Percentiles rank a stretch among this genome's conserved stretches.
Conservation (phyloP, 1,140 invertebrate genomes). For the Brachionus rotundiformis region DNA sequence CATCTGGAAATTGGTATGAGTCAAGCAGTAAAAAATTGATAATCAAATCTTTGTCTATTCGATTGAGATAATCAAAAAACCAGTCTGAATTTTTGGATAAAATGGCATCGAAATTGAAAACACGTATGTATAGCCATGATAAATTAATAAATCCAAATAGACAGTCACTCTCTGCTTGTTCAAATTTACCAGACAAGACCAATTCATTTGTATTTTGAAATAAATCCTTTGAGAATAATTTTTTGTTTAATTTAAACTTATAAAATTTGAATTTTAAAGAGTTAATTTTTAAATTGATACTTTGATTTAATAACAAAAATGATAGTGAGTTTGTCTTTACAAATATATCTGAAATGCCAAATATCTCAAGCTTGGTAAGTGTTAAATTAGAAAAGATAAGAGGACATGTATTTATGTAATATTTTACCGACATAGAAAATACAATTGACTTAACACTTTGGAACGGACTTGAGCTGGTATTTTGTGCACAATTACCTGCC, state of each 20-base stretch:
- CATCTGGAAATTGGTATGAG: neutral
- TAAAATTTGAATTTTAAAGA: neutral
- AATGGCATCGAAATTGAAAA: neutral
- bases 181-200: neutral
- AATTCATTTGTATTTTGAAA: neutral
- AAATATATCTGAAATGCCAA: neutral
- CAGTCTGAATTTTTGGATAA: neutral
- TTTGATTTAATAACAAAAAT: neutral
- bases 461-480: neutral
- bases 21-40: neutral
- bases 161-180: neutral
- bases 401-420: neutral
- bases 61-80: neutral
- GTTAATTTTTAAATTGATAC: neutral
- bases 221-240: neutral
- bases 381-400: neutral
- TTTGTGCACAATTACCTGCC: too few relatives aligned
- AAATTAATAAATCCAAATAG: neutral
- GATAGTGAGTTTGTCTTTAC: slow-evolving; percentile 1
- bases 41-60: neutral
- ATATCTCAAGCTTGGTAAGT: neutral
- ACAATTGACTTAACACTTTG: neutral
- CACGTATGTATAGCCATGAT: neutral
- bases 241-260: neutral
- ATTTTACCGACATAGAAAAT: neutral